phyloP scores from a whole-genome alignment of 2,797 vertebrate genomes.

The Pangasius larnaudii region DNA sequence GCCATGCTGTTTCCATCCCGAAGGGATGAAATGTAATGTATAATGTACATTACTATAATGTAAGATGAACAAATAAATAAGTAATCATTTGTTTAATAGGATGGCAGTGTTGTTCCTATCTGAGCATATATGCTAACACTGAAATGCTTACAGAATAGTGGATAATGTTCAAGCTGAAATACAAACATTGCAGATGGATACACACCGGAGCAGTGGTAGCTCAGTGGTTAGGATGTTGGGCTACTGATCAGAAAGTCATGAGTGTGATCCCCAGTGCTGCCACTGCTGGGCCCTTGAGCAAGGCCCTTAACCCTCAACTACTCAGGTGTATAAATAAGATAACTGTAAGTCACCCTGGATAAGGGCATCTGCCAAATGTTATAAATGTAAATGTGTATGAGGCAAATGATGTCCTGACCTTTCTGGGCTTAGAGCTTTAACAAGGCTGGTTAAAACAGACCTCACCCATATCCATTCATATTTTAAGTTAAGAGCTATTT shows the following conservation, averaged over 20 bases:
- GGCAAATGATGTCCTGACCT: constrained; percentile 16
- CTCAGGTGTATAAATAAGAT: no score
- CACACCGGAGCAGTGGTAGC: not conserved
- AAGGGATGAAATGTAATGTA: not conserved
- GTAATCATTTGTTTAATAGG: constrained; percentile 15
- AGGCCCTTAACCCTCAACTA: no score
- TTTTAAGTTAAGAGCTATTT: not conserved
- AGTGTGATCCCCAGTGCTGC: no score
- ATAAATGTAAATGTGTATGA: constrained; percentile 15
- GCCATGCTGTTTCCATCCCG: constrained; percentile 19
- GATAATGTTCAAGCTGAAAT: constrained; percentile 39
- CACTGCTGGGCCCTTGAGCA: no score
- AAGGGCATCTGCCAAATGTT: no score
- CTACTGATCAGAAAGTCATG: no score
- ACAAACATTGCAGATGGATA: constrained; percentile 29
- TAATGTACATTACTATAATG: not conserved
- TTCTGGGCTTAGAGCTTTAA: constrained; percentile 24
- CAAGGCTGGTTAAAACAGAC: constrained; percentile 12
- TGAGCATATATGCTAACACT: not conserved
- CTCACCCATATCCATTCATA: not conserved
- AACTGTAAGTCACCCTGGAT: no score
- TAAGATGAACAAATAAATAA: constrained; percentile 14
- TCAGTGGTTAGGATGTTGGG: no score
- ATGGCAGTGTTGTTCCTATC: not conserved
- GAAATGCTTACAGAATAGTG: constrained; percentile 44